Evolutionary conservation across 2,113 vertebrate genomes (phyloP).

Genomic region (Nothocercus nigrocapillus): DNA sequence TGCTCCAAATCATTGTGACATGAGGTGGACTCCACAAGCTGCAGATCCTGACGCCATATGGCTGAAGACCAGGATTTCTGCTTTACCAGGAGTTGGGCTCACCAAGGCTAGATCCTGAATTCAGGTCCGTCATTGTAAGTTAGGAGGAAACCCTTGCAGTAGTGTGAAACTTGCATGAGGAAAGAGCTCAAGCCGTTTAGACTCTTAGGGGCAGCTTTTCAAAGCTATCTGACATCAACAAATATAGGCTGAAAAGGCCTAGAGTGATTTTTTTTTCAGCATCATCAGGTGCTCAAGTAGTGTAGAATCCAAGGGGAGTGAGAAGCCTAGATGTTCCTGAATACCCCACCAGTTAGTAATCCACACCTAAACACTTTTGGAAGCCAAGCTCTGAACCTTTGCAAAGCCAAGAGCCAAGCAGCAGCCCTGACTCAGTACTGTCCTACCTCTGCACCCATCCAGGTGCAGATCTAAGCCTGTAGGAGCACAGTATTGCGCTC

Average conservation of each 20-base stretch:
- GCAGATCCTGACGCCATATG: not conserved
- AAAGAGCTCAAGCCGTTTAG: not conserved
- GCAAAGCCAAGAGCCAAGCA: not conserved
- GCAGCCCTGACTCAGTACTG: not conserved
- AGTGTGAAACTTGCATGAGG: not conserved
- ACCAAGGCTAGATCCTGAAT: not conserved
- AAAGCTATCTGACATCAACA: not conserved
- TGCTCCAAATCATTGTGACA: not conserved
- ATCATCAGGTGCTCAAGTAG: not conserved
- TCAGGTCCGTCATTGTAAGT: accelerated
- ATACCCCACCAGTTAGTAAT: not conserved
- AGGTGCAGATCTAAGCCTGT: not conserved
- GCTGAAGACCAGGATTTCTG: not conserved
- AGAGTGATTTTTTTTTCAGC: too few species aligned
- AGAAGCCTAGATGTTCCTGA: not conserved
- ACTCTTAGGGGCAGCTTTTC: not conserved
- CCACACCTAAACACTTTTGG: not conserved
- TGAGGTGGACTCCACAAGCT: not conserved
- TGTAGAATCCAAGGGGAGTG: not conserved
- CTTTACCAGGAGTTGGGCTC: not conserved
- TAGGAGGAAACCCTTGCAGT: not conserved
- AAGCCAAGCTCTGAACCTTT: not conserved
- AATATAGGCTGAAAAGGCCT: not conserved
- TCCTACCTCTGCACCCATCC: not conserved
- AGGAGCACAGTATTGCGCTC: not conserved